Evolutionary conservation across 1,140 invertebrate genomes (phyloP), one percentile per base, ranked within the genome.

Genomic region (Nixonia krombeini): DNA sequence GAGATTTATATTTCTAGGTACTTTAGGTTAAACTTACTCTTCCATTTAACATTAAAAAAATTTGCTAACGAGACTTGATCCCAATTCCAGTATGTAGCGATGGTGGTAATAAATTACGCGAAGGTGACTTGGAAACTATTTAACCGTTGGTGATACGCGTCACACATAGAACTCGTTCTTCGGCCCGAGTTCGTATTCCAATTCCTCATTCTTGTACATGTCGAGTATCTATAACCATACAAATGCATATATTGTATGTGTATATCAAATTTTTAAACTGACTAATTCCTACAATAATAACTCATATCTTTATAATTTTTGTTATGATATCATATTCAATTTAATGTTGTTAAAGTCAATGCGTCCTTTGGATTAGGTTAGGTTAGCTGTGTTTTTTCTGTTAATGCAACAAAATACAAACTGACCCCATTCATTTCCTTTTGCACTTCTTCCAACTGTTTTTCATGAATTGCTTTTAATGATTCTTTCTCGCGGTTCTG

Each of bases 401-500:
- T n/a, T n/a, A n/a, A n/a, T n/a, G n/a, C n/a, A n/a, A n/a, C n/a
- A n/a, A n/a, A n/a, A n/a, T n/a, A 21, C 21, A 6, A 58, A 86
- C 87, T 88, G 84, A 96, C 95, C 87, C 92, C 94, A 79, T 96
- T 93, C 74, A 96, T 92, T 83, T 98, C 96, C 81, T 94, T 95
- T 49, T 90, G 89, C 63, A 99, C 87, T 73, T 95, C 94, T 66
- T 97, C 94, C 62, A 94, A 86, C 81, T 99, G 96, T 74, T 98
- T 96, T 50, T 94, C 91, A 76, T 99, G 98, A 15, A 92, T 90
- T 16, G 94, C 91, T 73, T 95, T 95, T 25, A 99, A 86, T 78
- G 96, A 95, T 72, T 99, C 96, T 78, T 94, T 95, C 81, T 99
- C 96, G 65, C 96, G 92, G 49, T 90, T 91, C 77, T 99, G 97